Evolutionary conservation across 2,113 vertebrate species (phyloP).

Genomic region (Rynchops niger): DNA sequence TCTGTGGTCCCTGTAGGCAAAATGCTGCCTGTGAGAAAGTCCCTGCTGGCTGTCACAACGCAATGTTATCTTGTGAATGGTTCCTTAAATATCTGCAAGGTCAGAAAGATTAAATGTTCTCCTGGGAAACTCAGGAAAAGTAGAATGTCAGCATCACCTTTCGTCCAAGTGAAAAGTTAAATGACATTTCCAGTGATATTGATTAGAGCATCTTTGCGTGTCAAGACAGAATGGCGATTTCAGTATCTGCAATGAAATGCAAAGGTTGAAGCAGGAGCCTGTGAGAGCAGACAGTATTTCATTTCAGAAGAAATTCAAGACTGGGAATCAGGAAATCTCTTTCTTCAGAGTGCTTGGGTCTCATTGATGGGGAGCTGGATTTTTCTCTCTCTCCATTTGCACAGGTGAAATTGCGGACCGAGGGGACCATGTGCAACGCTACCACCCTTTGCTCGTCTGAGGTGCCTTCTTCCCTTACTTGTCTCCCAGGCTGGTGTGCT

Average conservation of each 20-base stretch:
- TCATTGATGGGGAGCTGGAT: background rate
- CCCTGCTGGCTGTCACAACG: conserved; percentile 44
- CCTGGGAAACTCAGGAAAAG: conserved; percentile 60
- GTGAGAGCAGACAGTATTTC: background rate
- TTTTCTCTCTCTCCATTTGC: background rate
- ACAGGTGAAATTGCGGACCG: background rate
- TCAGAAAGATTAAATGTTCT: conserved; percentile 68
- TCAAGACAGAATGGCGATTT: conserved; percentile 32
- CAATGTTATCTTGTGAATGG: conserved; percentile 46
- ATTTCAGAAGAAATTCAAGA: background rate
- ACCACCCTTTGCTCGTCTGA: background rate
- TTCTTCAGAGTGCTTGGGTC: background rate
- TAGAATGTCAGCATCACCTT: conserved; percentile 71
- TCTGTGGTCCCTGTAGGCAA: conserved; percentile 31
- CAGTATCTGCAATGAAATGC: conserved; percentile 19
- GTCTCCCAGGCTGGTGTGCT: background rate
- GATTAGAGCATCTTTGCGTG: conserved; percentile 31
- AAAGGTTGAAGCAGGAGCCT: conserved; percentile 2
- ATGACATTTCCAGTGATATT: conserved; percentile 72
- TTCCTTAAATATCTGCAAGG: conserved; percentile 71
- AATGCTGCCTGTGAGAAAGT: conserved; percentile 39
- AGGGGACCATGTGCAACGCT: background rate
- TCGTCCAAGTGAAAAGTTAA: conserved; percentile 42
- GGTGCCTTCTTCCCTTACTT: background rate
- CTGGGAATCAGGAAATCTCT: background rate